Evolutionary conservation across 2,888 invertebrate genomes (phyloP).

Genomic region (Drosophila macrospina): DNA sequence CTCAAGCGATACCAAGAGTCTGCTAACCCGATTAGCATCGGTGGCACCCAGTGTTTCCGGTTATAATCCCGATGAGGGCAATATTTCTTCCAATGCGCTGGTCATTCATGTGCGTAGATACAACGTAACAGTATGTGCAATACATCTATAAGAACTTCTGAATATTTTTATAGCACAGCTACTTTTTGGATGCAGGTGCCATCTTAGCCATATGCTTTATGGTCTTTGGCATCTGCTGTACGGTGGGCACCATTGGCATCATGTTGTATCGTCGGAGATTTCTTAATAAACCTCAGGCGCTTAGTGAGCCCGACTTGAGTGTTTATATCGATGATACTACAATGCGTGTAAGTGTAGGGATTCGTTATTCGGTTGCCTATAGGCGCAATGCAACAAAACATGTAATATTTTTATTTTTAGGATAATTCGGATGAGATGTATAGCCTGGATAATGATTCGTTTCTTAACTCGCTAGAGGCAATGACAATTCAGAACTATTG

Average conservation of each 20-base stretch:
- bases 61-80: slow-evolving; percentile 76
- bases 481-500: slow-evolving; percentile 98
- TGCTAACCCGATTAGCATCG: slow-evolving; percentile 82
- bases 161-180: slow-evolving; percentile 68
- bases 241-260: slow-evolving; percentile 89
- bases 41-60: slow-evolving; percentile 71
- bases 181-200: slow-evolving; percentile 87
- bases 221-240: slow-evolving; percentile 88
- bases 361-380: slow-evolving; percentile 80
- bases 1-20: slow-evolving; percentile 82
- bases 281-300: slow-evolving; percentile 93
- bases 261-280: slow-evolving; percentile 90
- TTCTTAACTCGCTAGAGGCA: slow-evolving; percentile 95
- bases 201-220: slow-evolving; percentile 90
- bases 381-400: neutral
- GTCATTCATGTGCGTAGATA: slow-evolving; percentile 76
- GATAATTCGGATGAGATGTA: slow-evolving; percentile 98
- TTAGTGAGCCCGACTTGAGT: slow-evolving; percentile 94
- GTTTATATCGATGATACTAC: slow-evolving; percentile 95
- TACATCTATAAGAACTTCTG: neutral
- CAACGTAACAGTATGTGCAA: neutral
- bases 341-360: slow-evolving; percentile 89
- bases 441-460: slow-evolving; percentile 96
- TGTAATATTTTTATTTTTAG: no score
- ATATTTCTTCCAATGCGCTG: slow-evolving; percentile 84